These are phyloP conservation scores for Pempheris klunzingeri DNA, from an alignment of 2,797 vertebrate genomes.

Conservation along the genomic window DNA sequence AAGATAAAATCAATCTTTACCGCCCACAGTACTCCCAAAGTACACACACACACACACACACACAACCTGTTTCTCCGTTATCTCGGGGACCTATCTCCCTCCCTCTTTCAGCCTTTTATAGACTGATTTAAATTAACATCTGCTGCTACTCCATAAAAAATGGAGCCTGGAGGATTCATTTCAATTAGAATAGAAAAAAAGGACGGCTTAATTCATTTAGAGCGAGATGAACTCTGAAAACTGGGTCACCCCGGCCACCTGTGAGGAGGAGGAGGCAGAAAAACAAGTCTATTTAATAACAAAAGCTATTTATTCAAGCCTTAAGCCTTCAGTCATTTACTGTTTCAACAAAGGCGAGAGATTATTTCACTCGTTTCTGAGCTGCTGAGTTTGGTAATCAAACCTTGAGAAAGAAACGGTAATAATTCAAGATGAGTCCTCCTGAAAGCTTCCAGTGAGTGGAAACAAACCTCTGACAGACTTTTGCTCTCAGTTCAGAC, in stretches of 20 bases:
- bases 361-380: background rate
- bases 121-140: constrained; percentile 65
- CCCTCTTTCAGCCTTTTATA: constrained; percentile 44
- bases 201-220: constrained; percentile 51
- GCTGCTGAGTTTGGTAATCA: background rate
- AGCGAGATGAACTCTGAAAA: constrained; percentile 55
- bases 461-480: background rate
- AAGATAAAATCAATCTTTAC: constrained; percentile 12
- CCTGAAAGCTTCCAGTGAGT: background rate
- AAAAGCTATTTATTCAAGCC: constrained; percentile 3
- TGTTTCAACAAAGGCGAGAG: background rate
- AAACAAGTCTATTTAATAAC: constrained; percentile 22
- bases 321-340: background rate
- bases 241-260: constrained; percentile 39
- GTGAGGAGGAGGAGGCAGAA: constrained; percentile 23
- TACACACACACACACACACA: constrained; percentile 6
- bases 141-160: constrained; percentile 50
- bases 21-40: background rate
- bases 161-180: constrained; percentile 52
- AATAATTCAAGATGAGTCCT: background rate
- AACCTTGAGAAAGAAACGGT: background rate
- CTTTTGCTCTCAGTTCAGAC: background rate
- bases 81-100: constrained; percentile 23
- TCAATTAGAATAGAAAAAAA: constrained; percentile 49
- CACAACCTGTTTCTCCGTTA: constrained; percentile 19